A percentile compares a stretch with the other conserved stretches of the same genome.
phyloP scores from a whole-genome alignment of 2,113 vertebrate genomes.

The Phainopepla nitens region DNA sequence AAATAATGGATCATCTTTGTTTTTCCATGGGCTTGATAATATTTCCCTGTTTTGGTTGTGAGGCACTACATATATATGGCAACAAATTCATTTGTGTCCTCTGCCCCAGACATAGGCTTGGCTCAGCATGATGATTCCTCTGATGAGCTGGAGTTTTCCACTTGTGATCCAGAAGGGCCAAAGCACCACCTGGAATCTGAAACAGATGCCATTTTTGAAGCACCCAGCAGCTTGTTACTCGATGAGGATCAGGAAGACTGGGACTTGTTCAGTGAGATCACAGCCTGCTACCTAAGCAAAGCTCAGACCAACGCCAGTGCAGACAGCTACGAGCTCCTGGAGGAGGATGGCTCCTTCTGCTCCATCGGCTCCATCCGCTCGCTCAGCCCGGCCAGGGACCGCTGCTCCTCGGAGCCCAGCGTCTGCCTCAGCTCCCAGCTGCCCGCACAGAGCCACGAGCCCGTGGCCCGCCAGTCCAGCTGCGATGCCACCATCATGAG shows the following conservation, averaged over 20 bases:
- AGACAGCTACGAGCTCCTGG: conserved; percentile 65
- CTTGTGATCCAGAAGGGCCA: conserved; percentile 48
- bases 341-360: conserved; percentile 62
- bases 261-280: conserved; percentile 70
- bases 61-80: background rate
- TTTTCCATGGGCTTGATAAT: background rate
- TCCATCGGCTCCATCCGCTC: conserved; percentile 33
- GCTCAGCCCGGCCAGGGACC: conserved; percentile 50
- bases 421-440: conserved; percentile 66
- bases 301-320: background rate
- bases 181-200: conserved; percentile 20
- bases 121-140: conserved; percentile 67
- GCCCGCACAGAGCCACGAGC: conserved; percentile 28
- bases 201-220: conserved; percentile 55
- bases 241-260: conserved; percentile 55
- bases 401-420: conserved; percentile 72
- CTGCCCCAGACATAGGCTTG: conserved; percentile 7
- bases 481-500: conserved; percentile 70
- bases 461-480: conserved; percentile 74
- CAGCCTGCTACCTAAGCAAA: conserved; percentile 65
- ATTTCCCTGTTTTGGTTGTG: background rate
- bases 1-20: background rate
- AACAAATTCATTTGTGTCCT: background rate
- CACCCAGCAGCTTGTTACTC: conserved; percentile 20
- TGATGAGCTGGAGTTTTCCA: conserved; percentile 67